These are phyloP conservation scores for Coreoperca whiteheadi DNA, from an alignment of 2,113 vertebrate species.

Conservation along the genomic window DNA sequence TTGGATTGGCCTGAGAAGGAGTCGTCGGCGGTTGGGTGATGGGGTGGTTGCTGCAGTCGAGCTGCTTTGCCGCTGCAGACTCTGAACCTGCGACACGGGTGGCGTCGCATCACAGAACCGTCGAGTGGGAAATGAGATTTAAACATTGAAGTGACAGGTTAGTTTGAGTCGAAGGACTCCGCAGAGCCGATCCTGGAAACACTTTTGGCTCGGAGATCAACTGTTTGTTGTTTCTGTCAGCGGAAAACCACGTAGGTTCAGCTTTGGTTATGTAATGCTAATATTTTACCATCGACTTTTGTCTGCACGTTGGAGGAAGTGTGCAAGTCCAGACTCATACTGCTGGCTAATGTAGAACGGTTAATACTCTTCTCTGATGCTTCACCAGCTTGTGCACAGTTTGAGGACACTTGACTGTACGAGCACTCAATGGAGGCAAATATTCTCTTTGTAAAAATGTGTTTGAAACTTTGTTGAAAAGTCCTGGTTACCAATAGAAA, in stretches of 20 bases:
- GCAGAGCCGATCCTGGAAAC: not conserved
- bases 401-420: too few species aligned
- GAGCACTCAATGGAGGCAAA: too few species aligned
- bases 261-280: not conserved
- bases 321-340: too few species aligned
- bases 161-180: not conserved
- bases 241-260: too few species aligned
- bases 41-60: not conserved
- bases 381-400: too few species aligned
- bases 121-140: not conserved
- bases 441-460: too few species aligned
- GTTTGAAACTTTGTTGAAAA: too few species aligned
- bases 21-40: not conserved
- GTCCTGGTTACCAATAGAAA: not conserved
- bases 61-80: not conserved
- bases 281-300: too few species aligned
- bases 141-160: not conserved
- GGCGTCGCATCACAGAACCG: not conserved
- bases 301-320: too few species aligned
- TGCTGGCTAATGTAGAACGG: too few species aligned
- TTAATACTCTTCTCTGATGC: too few species aligned
- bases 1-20: slow-evolving; percentile 21
- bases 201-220: not conserved
- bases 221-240: not conserved
- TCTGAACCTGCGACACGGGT: not conserved